Percentiles rank a stretch among this genome's conserved stretches.
Conservation (phyloP, 35 echinoderm and acorn worm species). For the Apostichopus japonicus region DNA sequence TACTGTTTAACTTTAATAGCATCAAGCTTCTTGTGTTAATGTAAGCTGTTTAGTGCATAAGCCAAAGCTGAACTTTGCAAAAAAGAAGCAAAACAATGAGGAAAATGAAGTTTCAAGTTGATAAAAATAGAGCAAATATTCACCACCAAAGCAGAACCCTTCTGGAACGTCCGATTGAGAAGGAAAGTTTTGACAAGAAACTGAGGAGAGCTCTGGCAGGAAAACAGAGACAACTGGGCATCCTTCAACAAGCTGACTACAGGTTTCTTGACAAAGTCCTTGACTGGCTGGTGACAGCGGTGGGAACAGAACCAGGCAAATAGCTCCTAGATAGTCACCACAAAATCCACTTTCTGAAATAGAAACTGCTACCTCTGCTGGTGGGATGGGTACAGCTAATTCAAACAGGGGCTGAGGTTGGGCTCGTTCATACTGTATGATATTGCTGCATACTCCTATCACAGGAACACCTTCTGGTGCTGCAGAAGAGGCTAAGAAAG, state of each 20-base stretch:
- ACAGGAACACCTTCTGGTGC: background rate
- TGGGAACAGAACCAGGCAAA: background rate
- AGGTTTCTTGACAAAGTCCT: slow-evolving; percentile 21
- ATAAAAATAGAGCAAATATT: background rate
- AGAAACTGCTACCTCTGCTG: background rate
- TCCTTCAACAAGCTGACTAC: slow-evolving; percentile 10
- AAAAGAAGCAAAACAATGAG: background rate
- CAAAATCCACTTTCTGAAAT: background rate
- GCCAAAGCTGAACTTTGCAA: no score
- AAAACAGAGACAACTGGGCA: background rate
- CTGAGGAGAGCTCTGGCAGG: background rate
- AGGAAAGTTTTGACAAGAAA: background rate
- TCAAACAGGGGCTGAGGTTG: slow-evolving; percentile 4
- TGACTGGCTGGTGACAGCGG: background rate
- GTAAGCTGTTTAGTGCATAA: no score
- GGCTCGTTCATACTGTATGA: background rate
- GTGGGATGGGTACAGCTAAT: background rate
- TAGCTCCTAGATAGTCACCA: background rate
- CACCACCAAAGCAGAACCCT: background rate
- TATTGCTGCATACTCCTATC: background rate
- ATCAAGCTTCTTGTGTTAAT: no score
- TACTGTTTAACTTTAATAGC: no score
- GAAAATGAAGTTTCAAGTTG: background rate
- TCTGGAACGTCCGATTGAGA: background rate
- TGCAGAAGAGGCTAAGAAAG: background rate